Evolutionary conservation across 2,797 vertebrate genomes (phyloP), one percentile per base, ranked within the genome.

Genomic region (Diplodus puntazzo): DNA sequence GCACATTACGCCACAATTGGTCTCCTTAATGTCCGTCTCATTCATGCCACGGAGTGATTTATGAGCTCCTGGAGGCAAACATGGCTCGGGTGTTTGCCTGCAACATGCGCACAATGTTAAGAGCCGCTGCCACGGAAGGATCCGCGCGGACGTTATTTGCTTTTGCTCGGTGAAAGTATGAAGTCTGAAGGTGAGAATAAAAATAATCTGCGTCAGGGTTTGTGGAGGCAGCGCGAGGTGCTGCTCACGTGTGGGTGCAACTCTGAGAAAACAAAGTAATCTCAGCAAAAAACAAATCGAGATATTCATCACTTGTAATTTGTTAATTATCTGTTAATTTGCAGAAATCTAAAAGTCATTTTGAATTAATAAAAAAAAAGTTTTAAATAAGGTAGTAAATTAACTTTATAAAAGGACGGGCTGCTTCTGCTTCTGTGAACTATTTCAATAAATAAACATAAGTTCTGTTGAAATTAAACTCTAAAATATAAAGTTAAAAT

Each of bases 41-140:
- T 98, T 98, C 96, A 97, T 96, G 97, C 96, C 98, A 93, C 96
- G 93, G 90, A 94, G 96, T 99, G 98, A 99, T 99, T 99, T 98
- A 99, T 97, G 97, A 95, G 96, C 96, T 95, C 94, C 95, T 95
- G 95, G 96, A 96, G 95, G 89, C 91, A 92, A 93, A 93, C 92
- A 94, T 86, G 85, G 89, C 87, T 84, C 80, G 82, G 86, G 64
- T 88, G 87, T 93, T 92, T 92, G 89, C 90, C 83, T 92, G 84
- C 90, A 91, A 89, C 86, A 87, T 87, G 92, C 77, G 71, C 82
- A 16, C 85, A 82, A 60, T 83, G 90, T 89, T 85, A 83, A 73
- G 61, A 90, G 66, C 67, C 75, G 18, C 75, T 78, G 80, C 79
- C 89, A 77, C 80, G 78, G 55, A 69, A 27, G 55, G 78, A 89